A percentile compares a stretch with the other conserved stretches of the same genome.
phyloP scores from a whole-genome alignment of 2,888 invertebrate species.

The Andricus quercusramuli region DNA sequence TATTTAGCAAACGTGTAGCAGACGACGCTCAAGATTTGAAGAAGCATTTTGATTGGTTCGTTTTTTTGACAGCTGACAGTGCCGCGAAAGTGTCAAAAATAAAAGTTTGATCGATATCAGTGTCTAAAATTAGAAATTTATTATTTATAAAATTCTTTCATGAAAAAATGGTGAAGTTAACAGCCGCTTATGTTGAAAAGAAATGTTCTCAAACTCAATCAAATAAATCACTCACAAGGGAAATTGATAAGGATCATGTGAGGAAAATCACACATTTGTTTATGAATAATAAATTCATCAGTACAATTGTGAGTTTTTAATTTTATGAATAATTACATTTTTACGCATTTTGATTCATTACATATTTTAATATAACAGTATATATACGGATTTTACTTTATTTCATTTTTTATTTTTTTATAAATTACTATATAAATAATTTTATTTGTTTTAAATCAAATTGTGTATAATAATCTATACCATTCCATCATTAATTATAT shows the following conservation, averaged over 20 bases:
- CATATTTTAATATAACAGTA: too few species aligned
- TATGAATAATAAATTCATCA: conserved; percentile 82
- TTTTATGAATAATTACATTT: neutral
- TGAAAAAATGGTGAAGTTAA: conserved; percentile 70
- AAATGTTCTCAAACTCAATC: conserved; percentile 66
- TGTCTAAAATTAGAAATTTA: neutral
- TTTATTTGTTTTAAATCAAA: too few species aligned
- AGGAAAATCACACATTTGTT: conserved; percentile 79
- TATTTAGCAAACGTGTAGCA: neutral
- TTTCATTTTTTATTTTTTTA: too few species aligned
- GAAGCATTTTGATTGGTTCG: neutral
- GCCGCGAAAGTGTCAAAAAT: conserved; percentile 1
- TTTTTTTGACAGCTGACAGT: neutral
- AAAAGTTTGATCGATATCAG: conserved; percentile 1
- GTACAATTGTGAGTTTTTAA: conserved; percentile 80
- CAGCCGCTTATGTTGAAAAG: conserved; percentile 65
- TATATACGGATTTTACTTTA: too few species aligned
- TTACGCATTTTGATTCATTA: neutral
- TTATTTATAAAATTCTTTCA: neutral
- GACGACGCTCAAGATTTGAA: neutral
- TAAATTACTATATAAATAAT: too few species aligned
- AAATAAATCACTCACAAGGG: conserved; percentile 66
- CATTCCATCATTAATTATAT: too few species aligned
- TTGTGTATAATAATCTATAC: too few species aligned
- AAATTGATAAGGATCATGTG: conserved; percentile 63